Percentiles rank a stretch among this genome's conserved stretches.
Evolutionary conservation across 2,113 vertebrate species (phyloP).

Genomic region (Laterallus jamaicensis): DNA sequence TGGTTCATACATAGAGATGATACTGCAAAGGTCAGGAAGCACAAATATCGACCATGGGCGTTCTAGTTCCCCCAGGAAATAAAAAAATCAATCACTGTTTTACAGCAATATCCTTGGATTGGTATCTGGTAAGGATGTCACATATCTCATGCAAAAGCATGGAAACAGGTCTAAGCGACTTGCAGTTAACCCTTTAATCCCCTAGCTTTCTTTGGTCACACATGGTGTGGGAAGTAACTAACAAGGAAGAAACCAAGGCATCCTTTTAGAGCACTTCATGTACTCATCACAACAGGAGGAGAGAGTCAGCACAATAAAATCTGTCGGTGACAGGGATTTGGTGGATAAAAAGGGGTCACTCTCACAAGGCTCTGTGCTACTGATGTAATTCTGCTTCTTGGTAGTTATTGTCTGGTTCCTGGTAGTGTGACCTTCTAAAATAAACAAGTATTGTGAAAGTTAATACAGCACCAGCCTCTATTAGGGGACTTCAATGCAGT

Average conservation of each 20-base stretch:
- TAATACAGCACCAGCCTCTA: neutral
- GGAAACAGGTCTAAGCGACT: neutral
- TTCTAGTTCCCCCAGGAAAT: neutral
- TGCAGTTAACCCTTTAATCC: neutral
- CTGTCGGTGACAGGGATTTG: neutral
- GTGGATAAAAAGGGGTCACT: neutral
- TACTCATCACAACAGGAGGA: neutral
- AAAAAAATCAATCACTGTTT: neutral
- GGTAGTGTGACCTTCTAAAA: neutral
- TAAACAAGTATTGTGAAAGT: neutral
- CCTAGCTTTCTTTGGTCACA: neutral
- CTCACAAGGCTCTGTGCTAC: neutral
- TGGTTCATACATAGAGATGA: neutral
- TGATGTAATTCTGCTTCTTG: neutral
- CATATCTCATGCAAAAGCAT: neutral
- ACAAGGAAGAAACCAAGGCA: neutral
- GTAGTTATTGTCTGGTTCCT: neutral
- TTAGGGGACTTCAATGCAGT: neutral
- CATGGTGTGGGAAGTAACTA: neutral
- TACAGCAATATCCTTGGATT: neutral
- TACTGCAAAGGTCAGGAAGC: slow-evolving; percentile 9
- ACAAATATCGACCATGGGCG: neutral
- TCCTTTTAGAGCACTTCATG: neutral
- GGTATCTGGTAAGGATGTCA: neutral
- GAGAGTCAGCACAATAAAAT: neutral